Evolutionary conservation across 2,113 vertebrate genomes (phyloP).

Genomic region (Sisor rabdophorus): DNA sequence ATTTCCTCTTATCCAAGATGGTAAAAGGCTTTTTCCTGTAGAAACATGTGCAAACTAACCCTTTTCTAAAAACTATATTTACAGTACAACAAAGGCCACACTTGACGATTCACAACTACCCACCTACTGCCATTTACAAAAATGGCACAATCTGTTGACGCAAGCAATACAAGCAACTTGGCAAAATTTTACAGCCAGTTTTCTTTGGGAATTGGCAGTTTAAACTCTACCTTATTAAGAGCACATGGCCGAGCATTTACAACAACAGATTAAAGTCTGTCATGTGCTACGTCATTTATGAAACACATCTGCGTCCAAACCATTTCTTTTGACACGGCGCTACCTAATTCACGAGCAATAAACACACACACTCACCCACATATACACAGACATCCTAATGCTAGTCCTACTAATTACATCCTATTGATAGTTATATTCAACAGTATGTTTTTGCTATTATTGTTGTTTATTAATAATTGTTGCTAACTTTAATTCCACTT

Average conservation of each 20-base stretch:
- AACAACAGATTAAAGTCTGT: slow-evolving; percentile 73
- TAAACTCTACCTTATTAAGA: slow-evolving; percentile 68
- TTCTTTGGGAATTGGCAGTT: slow-evolving; percentile 54
- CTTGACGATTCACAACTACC: slow-evolving; percentile 1
- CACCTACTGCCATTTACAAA: slow-evolving; percentile 19
- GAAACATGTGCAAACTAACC: slow-evolving; percentile 1
- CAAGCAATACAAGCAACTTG: neutral
- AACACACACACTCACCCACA: slow-evolving; percentile 10
- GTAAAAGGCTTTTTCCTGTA: neutral
- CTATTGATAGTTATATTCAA: no score
- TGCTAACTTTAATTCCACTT: no score
- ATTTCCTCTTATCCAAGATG: neutral
- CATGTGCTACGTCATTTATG: slow-evolving; percentile 36
- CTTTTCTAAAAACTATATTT: neutral
- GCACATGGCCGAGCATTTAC: slow-evolving; percentile 80
- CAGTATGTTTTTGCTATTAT: no score
- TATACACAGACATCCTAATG: neutral
- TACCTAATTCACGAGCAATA: slow-evolving; percentile 5
- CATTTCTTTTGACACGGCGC: neutral
- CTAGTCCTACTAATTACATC: neutral
- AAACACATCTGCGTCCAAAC: slow-evolving; percentile 15
- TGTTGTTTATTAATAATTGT: no score
- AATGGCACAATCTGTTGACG: neutral
- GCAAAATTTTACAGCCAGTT: neutral
- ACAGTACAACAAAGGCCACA: slow-evolving; percentile 18